phyloP scores from a whole-genome alignment of 2,888 invertebrate genomes.

The Phania funesta region DNA sequence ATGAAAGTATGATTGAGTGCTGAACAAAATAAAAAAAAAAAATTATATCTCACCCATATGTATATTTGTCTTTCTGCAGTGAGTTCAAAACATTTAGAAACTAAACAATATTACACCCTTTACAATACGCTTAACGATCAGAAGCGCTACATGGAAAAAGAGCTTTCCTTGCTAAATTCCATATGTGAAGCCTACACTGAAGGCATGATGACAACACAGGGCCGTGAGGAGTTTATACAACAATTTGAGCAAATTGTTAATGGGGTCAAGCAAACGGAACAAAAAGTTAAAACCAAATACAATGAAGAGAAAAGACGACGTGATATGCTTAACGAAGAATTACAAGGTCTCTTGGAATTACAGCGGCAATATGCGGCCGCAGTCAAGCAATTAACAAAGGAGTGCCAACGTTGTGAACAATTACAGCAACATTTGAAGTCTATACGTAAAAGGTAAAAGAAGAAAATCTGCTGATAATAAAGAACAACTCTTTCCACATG shows the following conservation, averaged over 20 bases:
- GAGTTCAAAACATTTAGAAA: constrained; percentile 96
- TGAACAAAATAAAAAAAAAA: background rate
- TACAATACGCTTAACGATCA: constrained; percentile 97
- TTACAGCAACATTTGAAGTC: constrained; percentile 78
- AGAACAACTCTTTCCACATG: background rate
- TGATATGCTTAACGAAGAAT: constrained; percentile 84
- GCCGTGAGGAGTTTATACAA: constrained; percentile 93
- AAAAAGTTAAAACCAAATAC: constrained; percentile 85
- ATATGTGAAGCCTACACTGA: constrained; percentile 93
- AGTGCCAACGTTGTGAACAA: constrained; percentile 86
- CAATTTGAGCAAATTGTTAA: constrained; percentile 95
- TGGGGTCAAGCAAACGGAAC: constrained; percentile 92
- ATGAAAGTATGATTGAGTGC: constrained; percentile 85
- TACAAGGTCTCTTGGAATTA: constrained; percentile 84
- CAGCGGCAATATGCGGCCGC: constrained; percentile 89
- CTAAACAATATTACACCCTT: constrained; percentile 97
- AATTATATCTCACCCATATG: background rate
- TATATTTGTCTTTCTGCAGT: constrained; percentile 82
- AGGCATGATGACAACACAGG: constrained; percentile 89
- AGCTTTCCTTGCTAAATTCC: constrained; percentile 92
- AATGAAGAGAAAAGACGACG: constrained; percentile 85
- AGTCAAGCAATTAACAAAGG: constrained; percentile 88
- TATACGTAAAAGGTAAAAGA: constrained; percentile 72
- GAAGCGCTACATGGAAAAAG: constrained; percentile 95
- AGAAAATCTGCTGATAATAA: background rate